phyloP scores from a whole-genome alignment of 2,888 invertebrate species.

The Notodonta ziczac region DNA sequence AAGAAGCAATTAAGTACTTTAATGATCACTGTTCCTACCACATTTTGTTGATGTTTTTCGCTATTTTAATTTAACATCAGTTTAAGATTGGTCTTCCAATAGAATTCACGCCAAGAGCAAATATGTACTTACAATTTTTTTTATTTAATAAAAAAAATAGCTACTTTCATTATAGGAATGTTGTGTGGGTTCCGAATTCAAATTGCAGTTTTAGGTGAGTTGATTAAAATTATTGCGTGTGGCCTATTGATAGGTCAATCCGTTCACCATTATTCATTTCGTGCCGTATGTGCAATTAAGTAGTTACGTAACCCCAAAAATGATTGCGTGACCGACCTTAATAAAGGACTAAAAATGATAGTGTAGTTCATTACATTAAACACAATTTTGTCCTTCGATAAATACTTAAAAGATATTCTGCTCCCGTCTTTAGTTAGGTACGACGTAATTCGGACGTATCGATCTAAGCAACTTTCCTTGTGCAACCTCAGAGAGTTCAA shows the following conservation, averaged over 20 bases:
- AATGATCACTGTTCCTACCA: neutral
- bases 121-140: neutral
- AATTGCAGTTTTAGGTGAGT: neutral
- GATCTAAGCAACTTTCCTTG: neutral
- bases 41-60: neutral
- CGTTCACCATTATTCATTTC: neutral
- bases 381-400: no score
- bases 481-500: neutral
- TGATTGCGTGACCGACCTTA: neutral
- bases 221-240: neutral
- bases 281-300: neutral
- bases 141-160: neutral
- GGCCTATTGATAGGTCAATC: neutral
- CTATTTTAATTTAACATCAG: neutral
- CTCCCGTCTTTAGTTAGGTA: no score
- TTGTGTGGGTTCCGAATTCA: neutral
- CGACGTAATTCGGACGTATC: neutral
- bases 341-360: no score
- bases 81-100: conserved; percentile 7
- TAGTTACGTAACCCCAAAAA: neutral
- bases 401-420: no score
- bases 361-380: no score
- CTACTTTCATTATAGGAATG: no score
- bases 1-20: neutral
- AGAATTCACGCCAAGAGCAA: conserved; percentile 40